phyloP scores from a whole-genome alignment of 2,113 vertebrate genomes.

The Meriones unguiculatus region DNA sequence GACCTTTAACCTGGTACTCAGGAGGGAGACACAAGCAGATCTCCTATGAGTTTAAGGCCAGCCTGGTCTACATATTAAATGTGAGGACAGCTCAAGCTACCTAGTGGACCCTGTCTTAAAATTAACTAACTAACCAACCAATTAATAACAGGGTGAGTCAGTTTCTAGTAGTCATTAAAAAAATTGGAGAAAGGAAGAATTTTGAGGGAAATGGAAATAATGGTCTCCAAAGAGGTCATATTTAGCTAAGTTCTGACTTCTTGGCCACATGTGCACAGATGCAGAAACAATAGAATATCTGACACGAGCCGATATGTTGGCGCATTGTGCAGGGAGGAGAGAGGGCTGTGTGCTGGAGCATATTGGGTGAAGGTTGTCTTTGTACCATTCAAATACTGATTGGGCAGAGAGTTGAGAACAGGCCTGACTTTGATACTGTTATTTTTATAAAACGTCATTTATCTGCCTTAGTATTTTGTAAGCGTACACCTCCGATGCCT shows the following conservation, averaged over 20 bases:
- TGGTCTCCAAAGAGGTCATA: neutral
- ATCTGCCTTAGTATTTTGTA: no score
- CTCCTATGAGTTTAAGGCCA: neutral
- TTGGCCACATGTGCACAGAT: neutral
- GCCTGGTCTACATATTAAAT: neutral
- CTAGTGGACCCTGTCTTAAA: neutral
- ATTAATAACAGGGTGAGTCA: neutral
- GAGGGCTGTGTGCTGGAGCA: no score
- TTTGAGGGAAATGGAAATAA: neutral
- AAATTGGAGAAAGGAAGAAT: neutral
- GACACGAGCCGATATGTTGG: neutral
- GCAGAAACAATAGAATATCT: neutral
- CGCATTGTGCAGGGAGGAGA: neutral
- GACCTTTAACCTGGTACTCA: neutral
- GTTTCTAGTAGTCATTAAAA: slow-evolving; percentile 5
- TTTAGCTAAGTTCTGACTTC: neutral
- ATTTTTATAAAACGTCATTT: no score
- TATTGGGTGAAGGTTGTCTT: no score
- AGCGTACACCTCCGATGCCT: no score
- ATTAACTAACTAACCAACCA: neutral
- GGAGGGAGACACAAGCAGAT: neutral
- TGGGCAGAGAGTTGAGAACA: no score
- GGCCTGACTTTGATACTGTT: no score
- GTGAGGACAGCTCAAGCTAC: neutral
- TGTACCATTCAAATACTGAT: no score